Base-by-base conservation (phyloP, 2,113 vertebrate species). In the Stigmatopora nigra region DNA sequence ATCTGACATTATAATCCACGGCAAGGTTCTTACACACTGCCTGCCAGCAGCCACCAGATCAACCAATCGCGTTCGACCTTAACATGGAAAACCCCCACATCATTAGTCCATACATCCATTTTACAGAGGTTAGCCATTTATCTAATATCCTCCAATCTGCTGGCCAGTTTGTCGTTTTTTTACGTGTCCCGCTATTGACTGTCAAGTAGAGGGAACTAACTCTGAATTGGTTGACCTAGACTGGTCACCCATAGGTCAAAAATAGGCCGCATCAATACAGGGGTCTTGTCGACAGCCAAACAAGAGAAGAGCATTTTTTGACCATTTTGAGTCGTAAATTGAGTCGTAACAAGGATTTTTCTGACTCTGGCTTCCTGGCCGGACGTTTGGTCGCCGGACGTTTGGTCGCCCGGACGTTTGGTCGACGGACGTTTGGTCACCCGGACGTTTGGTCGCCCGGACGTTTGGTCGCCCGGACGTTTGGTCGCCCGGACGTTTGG, bases 1-100 rank as follows among this genome's bases (percentile, higher is more conserved):
- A 69, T 69, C 67, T 84, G 65, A 77, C 64, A 82, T 64, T 74
- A 75, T 78, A 88, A 87, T 87, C 84, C 71, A 61, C 67, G 62
- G 68, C 63, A 61, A 68, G 60, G 63, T 46, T 78, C 46, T 70
- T 66, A 65, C 41, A 20, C 59, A 1, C 59, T 45, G 59, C 38
- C 59, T 45, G 41, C 41, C 59, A 44, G 59, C 59, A 61, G 59
- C 59, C 59, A 45, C 59, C 14, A 45, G 38, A 61, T 45, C 38
- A 45, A 44, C 58, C 41, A 56, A 56, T 56, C 13, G 13, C 22
- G 25, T 56, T 31, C 6, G 53, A 25, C 22, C 13, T 31, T 15
- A 31, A 56, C 22, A 56, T 31, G 53, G 53, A 56, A 56, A 31
- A 15, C 53, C 22, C 22, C 22, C 22, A 31, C 53, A 31, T 31